Evolutionary conservation across 2,797 vertebrate species (phyloP), one percentile per base, ranked within the genome.

Genomic region (Crocidura indochinensis): DNA sequence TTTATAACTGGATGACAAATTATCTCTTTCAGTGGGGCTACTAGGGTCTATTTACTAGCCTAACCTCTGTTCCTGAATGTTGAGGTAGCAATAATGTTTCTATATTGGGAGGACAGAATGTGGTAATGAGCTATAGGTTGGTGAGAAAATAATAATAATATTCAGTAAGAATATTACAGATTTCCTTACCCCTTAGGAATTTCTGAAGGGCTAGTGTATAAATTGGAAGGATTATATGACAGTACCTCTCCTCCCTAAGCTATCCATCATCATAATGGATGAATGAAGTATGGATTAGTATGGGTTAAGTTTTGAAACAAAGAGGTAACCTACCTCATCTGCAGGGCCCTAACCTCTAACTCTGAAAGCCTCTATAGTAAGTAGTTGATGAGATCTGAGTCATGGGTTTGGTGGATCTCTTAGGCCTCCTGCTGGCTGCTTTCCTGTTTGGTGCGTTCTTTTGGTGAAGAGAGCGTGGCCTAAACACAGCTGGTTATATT

Each of bases 401-500:
- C 31, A 3, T 29, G 53, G 3, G 27, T 47, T 75, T 12, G 4
- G 10, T 11, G 6, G 92, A 17, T 8, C 38, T 0, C 26, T 8
- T 22, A 22, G 65, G 78, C 84, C 84, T 91, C 87, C 92, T 56
- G 88, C 85, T 83, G 79, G 75, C 65, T 2, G 19, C 29, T 64
- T 78, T 64, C 51, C 64, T 24, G 31, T 75, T 51, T 82, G 65
- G 20, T 56, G 46, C 10, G 22, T 69, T n/a, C 60, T 84, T n/a
- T n/a, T 1, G 6, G 14, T 1, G 12, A 68, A 69, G 44, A 64
- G 56, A 65, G 38, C 56, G 62, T 1, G 17, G 80, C 22, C 64
- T 75, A 38, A n/a, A 19, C 15, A 44, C n/a, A 86, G 69, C 0
- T 1, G 87, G 17, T 20, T 11, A 19, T 17, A 60, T 60, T 20